phyloP scores from a whole-genome alignment of 2,888 invertebrate species.

The Eupithecia exiguata region DNA sequence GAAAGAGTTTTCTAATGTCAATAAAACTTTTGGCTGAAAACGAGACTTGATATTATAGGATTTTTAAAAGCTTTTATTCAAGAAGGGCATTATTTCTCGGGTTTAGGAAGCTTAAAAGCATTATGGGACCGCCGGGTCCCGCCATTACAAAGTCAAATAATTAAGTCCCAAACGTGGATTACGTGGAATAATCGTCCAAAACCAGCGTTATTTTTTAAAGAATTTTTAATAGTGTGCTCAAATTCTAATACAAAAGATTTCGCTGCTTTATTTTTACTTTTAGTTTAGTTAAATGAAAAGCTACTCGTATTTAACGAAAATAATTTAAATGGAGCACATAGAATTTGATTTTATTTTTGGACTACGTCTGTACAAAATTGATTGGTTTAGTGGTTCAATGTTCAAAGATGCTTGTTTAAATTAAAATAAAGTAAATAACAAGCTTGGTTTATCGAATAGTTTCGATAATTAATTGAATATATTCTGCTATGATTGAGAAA shows the following conservation, averaged over 20 bases:
- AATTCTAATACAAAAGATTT: constrained; percentile 1
- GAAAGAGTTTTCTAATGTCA: neutral
- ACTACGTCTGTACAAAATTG: neutral
- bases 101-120: constrained; percentile 28
- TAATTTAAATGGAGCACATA: neutral
- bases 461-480: constrained; percentile 4
- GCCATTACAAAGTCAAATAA: constrained; percentile 46
- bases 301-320: no score
- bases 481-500: neutral
- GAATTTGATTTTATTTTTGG: neutral
- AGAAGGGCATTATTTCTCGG: constrained; percentile 9
- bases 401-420: neutral
- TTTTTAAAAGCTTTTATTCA: constrained; percentile 16
- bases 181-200: constrained; percentile 28
- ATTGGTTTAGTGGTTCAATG: neutral
- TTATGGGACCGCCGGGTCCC: constrained; percentile 36
- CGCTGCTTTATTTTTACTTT: neutral
- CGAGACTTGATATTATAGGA: neutral
- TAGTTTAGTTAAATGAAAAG: neutral
- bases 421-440: constrained; percentile 5
- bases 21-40: neutral
- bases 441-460: neutral
- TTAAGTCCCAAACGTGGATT: constrained; percentile 38
- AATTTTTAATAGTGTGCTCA: neutral
- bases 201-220: constrained; percentile 18